Percentiles rank a stretch among this genome's conserved stretches.
Evolutionary conservation across 2,888 invertebrate genomes (phyloP).

Genomic region (Eumerus sabulonum): DNA sequence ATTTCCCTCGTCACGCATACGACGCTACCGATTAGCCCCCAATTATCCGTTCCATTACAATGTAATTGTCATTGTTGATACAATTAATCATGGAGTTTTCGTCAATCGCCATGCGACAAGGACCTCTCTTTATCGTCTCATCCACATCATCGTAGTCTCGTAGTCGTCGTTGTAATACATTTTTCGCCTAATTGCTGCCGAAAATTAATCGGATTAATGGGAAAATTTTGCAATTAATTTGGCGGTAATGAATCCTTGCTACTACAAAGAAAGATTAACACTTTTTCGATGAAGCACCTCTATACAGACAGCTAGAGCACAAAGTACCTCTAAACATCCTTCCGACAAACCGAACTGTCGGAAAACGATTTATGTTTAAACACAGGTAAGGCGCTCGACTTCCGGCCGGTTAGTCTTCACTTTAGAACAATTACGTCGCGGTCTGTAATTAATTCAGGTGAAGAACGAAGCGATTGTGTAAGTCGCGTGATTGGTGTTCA

Average conservation of each 20-base stretch:
- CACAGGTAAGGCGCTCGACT: background rate
- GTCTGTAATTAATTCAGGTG: too few relatives aligned
- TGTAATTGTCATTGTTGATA: conserved; percentile 57
- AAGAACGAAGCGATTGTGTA: too few relatives aligned
- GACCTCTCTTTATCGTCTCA: conserved; percentile 8
- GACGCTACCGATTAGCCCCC: background rate
- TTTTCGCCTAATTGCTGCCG: conserved; percentile 57
- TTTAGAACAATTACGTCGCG: too few relatives aligned
- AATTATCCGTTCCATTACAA: conserved; percentile 42
- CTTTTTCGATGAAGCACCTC: conserved; percentile 11
- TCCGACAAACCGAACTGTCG: too few relatives aligned
- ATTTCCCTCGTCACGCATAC: conserved; percentile 13
- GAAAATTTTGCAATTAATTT: conserved; percentile 47
- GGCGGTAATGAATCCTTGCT: conserved; percentile 39
- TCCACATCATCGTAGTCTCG: too few relatives aligned
- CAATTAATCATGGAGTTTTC: conserved; percentile 45
- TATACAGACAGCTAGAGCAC: background rate
- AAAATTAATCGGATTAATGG: conserved; percentile 59
- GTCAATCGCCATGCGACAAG: conserved; percentile 30
- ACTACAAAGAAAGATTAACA: conserved; percentile 18
- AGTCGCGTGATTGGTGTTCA: too few relatives aligned
- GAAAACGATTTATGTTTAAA: background rate
- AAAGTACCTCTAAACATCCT: too few relatives aligned
- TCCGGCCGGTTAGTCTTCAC: too few relatives aligned
- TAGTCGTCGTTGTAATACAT: conserved; percentile 29